Conservation (phyloP, 1,140 invertebrate species). For the Whitmania pigra region DNA sequence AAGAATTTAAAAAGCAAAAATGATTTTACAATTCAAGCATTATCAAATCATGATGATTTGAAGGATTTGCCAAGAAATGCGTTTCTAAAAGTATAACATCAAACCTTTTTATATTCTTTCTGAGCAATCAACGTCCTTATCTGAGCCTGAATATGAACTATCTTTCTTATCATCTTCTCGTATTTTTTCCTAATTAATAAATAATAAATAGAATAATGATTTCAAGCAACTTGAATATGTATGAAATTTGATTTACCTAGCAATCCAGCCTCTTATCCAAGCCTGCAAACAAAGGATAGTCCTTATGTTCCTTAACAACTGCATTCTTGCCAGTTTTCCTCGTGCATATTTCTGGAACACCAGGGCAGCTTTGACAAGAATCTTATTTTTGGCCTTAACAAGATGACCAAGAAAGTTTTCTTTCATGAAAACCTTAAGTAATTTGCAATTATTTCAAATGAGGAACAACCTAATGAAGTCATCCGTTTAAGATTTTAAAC, state of each 20-base stretch:
- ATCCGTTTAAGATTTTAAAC: not conserved
- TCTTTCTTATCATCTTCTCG: no score
- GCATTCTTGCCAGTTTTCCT: not conserved
- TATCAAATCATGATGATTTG: no score
- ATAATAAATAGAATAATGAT: no score
- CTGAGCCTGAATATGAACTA: no score
- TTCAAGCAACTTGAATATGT: not conserved
- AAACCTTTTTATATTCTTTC: no score
- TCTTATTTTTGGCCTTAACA: not conserved
- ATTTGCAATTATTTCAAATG: no score
- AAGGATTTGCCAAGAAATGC: no score
- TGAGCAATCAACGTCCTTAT: no score
- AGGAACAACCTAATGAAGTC: not conserved
- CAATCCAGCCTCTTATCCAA: not conserved
- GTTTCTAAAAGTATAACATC: no score
- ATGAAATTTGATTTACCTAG: not conserved
- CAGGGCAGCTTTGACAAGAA: not conserved
- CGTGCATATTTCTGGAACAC: not conserved
- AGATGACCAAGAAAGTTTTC: not conserved
- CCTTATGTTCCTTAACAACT: not conserved
- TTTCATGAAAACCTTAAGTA: constrained; percentile 7
- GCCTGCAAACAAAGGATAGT: not conserved
- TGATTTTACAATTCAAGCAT: no score
- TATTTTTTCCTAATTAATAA: no score
- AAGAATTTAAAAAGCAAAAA: no score